Evolutionary conservation across 2,888 invertebrate genomes (phyloP), one percentile per base, ranked within the genome.

Genomic region (Tenthredo scrophulariae): DNA sequence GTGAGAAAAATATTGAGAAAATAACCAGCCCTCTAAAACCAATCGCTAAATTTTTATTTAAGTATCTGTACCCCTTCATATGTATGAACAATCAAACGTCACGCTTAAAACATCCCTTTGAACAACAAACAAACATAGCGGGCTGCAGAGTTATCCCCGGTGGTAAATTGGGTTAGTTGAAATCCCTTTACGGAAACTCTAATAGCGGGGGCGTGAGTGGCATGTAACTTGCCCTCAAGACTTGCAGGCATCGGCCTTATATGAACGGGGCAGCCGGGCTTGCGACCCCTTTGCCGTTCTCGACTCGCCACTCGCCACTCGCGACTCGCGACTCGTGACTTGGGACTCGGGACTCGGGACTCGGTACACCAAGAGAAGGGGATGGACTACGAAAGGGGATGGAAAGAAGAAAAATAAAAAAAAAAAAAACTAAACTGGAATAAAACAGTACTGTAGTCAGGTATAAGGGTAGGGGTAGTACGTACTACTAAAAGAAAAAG

Each of bases 111-210:
- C 85, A 87, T 84, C 84, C 85, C 75, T 84, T 37, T 54, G 86
- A 87, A 87, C 85, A 87, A 87, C 89, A 89, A 91, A 91, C 90
- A 92, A 92, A 91, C 90, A 82, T 13, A 88, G 87, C 86, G 85
- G 88, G 88, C 88, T 89, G 90, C 88, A 89, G 91, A 92, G 91
- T 92, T 91, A 89, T 90, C 91, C 91, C 80, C 90, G 89, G 89
- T 89, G 89, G 88, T 90, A 92, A 93, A 93, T 93, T 93, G 91
- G 91, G 92, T 93, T 92, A 92, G 89, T 89, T 89, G 88, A 91
- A 92, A 92, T 92, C 92, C 92, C 91, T 91, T 93, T 92, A 92
- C 91, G 90, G 90, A 90, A 92, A 92, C 92, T 92, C 91, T 92
- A 92, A 92, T 91, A 89, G 92, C 89, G 89, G 89, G 89, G 89